phyloP scores from a whole-genome alignment of 1,140 invertebrate genomes.

The Heliconius eleuchia region DNA sequence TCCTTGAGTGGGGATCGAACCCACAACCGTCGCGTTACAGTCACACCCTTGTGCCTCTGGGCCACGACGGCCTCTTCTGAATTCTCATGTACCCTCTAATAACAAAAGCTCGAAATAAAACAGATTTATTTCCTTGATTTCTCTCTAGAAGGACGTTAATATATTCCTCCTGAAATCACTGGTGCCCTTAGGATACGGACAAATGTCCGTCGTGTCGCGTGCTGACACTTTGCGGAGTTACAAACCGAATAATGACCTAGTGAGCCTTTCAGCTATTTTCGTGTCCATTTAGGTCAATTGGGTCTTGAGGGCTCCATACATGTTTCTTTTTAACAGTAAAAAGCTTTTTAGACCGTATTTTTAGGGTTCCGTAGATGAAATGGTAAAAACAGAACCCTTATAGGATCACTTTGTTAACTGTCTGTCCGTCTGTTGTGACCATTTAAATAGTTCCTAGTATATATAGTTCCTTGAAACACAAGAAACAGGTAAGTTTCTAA shows the following conservation, averaged over 20 bases:
- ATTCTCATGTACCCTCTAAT: not conserved
- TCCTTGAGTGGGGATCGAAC: too few species aligned
- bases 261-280: slow-evolving; percentile 74
- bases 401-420: too few species aligned
- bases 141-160: slow-evolving; percentile 65
- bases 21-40: too few species aligned
- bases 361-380: slow-evolving; percentile 15
- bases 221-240: slow-evolving; percentile 70
- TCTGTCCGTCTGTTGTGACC: too few species aligned
- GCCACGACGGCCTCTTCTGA: too few species aligned
- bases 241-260: slow-evolving; percentile 74
- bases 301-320: slow-evolving; percentile 65
- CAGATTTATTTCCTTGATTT: slow-evolving; percentile 68
- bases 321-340: slow-evolving; percentile 60
- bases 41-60: too few species aligned
- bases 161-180: slow-evolving; percentile 74
- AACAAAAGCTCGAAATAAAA: slow-evolving; percentile 52
- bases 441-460: too few species aligned
- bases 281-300: slow-evolving; percentile 78
- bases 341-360: slow-evolving; percentile 54
- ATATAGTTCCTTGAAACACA: too few species aligned
- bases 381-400: too few species aligned
- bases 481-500: too few species aligned
- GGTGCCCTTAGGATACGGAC: slow-evolving; percentile 75
- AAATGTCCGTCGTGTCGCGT: slow-evolving; percentile 68